Conservation (phyloP, 2,888 invertebrate species). For the Bruchidius siliquastri region DNA sequence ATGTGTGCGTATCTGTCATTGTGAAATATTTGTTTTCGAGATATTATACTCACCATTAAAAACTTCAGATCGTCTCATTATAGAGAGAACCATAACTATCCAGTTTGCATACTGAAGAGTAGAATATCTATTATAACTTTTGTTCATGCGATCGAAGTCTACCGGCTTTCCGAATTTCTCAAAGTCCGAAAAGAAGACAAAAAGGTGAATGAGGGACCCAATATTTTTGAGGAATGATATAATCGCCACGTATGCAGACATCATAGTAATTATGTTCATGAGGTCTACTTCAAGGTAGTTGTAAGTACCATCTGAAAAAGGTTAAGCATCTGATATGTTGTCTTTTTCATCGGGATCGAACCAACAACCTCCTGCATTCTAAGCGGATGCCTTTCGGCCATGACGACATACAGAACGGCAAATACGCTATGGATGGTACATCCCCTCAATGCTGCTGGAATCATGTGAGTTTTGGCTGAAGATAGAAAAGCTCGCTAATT, state of each 20-base stretch:
- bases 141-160: slow-evolving; percentile 15
- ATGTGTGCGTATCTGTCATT: no score
- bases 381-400: no score
- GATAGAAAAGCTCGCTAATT: no score
- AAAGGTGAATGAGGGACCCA: slow-evolving; percentile 9
- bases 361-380: no score
- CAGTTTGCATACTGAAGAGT: slow-evolving; percentile 13
- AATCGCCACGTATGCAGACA: slow-evolving; percentile 7
- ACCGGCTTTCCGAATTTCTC: slow-evolving; percentile 15
- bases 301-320: slow-evolving; percentile 10
- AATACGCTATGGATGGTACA: no score
- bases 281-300: slow-evolving; percentile 14
- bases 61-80: slow-evolving; percentile 10
- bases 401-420: no score
- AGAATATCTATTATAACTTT: slow-evolving; percentile 12
- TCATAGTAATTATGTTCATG: slow-evolving; percentile 13
- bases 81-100: slow-evolving; percentile 8
- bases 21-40: no score
- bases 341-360: no score
- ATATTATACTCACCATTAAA: slow-evolving; percentile 5
- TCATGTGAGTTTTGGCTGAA: no score
- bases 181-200: slow-evolving; percentile 14
- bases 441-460: no score
- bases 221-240: slow-evolving; percentile 10
- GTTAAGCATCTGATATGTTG: not conserved